Conservation (phyloP, 2,797 vertebrate species). For the Ctenopoma multispine region DNA sequence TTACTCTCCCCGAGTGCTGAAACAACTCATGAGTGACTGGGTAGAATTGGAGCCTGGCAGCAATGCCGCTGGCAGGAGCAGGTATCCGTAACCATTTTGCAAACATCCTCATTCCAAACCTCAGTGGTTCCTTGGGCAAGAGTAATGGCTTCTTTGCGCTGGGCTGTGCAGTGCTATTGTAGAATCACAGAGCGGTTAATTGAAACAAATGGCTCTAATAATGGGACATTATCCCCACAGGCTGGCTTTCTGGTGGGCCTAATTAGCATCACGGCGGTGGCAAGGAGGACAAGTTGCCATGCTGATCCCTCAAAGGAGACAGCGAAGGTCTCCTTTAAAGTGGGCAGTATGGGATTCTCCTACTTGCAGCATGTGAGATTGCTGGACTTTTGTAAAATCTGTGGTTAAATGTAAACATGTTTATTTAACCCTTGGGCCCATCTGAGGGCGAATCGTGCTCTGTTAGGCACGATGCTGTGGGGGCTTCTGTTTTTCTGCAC, state of each 20-base stretch:
- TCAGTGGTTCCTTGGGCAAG: constrained; percentile 85
- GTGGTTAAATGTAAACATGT: constrained; percentile 62
- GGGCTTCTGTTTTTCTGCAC: constrained; percentile 14
- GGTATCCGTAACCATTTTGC: constrained; percentile 63
- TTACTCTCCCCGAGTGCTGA: not conserved
- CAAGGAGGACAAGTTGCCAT: constrained; percentile 82
- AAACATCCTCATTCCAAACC: constrained; percentile 65
- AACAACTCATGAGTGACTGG: constrained; percentile 43
- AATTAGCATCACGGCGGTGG: constrained; percentile 94
- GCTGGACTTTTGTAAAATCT: constrained; percentile 31
- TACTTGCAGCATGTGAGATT: constrained; percentile 22
- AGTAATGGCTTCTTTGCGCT: constrained; percentile 93
- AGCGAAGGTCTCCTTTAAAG: constrained; percentile 68
- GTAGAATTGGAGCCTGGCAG: constrained; percentile 41
- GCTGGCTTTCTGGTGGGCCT: constrained; percentile 95
- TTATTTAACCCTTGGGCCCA: constrained; percentile 19
- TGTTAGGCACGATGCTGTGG: not conserved
- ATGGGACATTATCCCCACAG: constrained; percentile 99
- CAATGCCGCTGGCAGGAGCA: constrained; percentile 49
- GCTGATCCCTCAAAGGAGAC: constrained; percentile 93
- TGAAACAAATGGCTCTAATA: constrained; percentile 99
- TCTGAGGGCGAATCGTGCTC: constrained; percentile 10
- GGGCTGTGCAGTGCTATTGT: constrained; percentile 96
- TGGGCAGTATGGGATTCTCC: constrained; percentile 61
- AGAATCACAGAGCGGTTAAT: constrained; percentile 99